Conservation (phyloP, 2,888 invertebrate genomes). For the Synergus umbraculus region DNA sequence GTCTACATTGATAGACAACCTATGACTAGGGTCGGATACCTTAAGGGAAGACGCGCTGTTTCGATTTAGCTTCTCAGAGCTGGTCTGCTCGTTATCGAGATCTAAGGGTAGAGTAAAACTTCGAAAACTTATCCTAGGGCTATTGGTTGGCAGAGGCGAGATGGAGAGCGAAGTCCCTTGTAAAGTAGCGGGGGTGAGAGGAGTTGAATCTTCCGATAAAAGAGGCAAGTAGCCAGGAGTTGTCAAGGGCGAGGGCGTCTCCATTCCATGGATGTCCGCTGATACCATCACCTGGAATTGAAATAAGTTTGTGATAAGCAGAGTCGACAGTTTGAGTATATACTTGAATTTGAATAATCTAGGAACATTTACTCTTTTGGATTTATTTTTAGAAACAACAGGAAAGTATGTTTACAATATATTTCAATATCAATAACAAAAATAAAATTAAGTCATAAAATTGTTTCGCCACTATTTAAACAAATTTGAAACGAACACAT, state of each 20-base stretch:
- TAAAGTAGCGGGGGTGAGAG: conserved; percentile 71
- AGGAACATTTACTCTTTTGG: background rate
- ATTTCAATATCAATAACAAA: too few species aligned
- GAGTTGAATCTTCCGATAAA: conserved; percentile 74
- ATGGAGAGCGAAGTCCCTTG: conserved; percentile 69
- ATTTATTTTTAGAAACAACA: background rate
- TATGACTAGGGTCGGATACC: conserved; percentile 71
- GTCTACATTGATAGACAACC: conserved; percentile 66
- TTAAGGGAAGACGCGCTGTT: conserved; percentile 66
- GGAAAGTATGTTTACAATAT: background rate
- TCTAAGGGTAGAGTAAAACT: conserved; percentile 74
- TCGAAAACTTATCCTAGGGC: conserved; percentile 75
- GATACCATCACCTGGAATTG: conserved; percentile 75
- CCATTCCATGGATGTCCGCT: conserved; percentile 76
- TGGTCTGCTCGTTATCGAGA: conserved; percentile 65
- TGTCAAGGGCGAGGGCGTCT: conserved; percentile 73
- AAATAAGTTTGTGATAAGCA: background rate
- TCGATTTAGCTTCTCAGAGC: conserved; percentile 60
- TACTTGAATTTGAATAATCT: background rate
- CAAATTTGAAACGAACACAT: too few species aligned
- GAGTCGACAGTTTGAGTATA: conserved; percentile 9
- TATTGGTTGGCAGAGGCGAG: conserved; percentile 68
- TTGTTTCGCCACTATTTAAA: too few species aligned
- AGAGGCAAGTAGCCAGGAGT: conserved; percentile 74
- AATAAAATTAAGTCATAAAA: too few species aligned